A percentile compares a stretch with the other conserved stretches of the same genome.
Conservation (phyloP, 2,888 invertebrate species). For the Emmelina monodactyla region DNA sequence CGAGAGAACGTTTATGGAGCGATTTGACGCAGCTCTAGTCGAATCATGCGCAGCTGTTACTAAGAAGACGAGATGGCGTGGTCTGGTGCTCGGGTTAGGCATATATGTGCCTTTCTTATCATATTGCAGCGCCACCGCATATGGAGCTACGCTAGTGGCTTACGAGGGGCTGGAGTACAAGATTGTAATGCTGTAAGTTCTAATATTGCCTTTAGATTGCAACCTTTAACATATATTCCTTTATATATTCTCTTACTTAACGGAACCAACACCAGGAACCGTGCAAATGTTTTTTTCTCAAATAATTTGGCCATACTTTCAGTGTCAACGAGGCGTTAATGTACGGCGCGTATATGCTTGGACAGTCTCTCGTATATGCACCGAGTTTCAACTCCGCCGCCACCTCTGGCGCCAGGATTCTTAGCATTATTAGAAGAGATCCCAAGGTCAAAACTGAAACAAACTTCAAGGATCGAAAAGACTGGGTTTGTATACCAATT, state of each 20-base stretch:
- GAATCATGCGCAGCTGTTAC: conserved; percentile 60
- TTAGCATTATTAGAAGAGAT: conserved; percentile 35
- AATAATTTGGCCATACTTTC: no score
- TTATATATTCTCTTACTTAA: no score
- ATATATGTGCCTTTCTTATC: conserved; percentile 75
- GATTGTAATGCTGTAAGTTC: conserved; percentile 73
- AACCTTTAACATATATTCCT: no score
- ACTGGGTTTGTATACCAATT: conserved; percentile 42
- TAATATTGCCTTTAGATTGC: no score
- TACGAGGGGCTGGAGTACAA: conserved; percentile 68
- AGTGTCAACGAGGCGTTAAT: conserved; percentile 79
- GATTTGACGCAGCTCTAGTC: conserved; percentile 57
- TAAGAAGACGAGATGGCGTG: conserved; percentile 70
- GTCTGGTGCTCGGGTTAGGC: conserved; percentile 73
- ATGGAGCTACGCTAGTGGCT: conserved; percentile 73
- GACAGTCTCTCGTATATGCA: conserved; percentile 78
- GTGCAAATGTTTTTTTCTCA: no score
- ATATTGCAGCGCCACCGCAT: conserved; percentile 73
- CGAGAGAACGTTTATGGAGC: conserved; percentile 64
- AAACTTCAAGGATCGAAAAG: conserved; percentile 34
- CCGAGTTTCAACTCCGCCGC: conserved; percentile 79
- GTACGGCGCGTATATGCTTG: conserved; percentile 81
- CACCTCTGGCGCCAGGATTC: conserved; percentile 40
- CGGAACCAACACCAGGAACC: no score
- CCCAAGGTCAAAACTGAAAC: conserved; percentile 40